Conservation (phyloP, 1,140 invertebrate genomes). For the Babylonia areolata region DNA sequence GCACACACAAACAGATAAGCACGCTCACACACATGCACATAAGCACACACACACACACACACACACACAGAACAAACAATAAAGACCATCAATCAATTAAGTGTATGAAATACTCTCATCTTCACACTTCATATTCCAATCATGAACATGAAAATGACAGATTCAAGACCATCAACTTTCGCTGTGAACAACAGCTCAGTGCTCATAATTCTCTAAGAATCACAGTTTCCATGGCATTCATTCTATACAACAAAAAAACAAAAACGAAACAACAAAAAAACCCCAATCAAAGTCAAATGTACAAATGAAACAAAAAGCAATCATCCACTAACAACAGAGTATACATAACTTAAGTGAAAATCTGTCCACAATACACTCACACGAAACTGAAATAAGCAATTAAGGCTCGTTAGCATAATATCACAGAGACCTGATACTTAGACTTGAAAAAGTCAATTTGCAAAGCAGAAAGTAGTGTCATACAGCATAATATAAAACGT, state of each 20-base stretch:
- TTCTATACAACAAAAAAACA: slow-evolving; percentile 10
- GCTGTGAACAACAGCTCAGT: too few relatives aligned
- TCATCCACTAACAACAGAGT: too few relatives aligned
- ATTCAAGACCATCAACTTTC: background rate
- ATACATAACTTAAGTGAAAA: background rate
- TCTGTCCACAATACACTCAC: background rate
- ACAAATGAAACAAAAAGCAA: too few relatives aligned
- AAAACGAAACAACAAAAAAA: background rate
- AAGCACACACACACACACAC: too few relatives aligned
- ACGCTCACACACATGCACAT: too few relatives aligned
- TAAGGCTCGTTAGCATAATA: background rate
- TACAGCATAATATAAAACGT: background rate
- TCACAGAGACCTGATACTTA: background rate
- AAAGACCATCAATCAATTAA: too few relatives aligned
- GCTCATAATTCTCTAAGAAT: background rate
- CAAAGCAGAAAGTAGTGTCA: background rate
- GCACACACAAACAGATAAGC: too few relatives aligned
- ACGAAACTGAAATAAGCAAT: background rate
- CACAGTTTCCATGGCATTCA: background rate
- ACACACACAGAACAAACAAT: too few relatives aligned
- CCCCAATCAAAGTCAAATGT: background rate
- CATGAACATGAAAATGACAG: background rate
- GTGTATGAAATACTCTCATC: too few relatives aligned
- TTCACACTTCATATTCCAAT: too few relatives aligned
- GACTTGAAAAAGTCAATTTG: background rate